Evolutionary conservation across 2,797 vertebrate genomes (phyloP).

Genomic region (Buphagus erythrorhynchus): DNA sequence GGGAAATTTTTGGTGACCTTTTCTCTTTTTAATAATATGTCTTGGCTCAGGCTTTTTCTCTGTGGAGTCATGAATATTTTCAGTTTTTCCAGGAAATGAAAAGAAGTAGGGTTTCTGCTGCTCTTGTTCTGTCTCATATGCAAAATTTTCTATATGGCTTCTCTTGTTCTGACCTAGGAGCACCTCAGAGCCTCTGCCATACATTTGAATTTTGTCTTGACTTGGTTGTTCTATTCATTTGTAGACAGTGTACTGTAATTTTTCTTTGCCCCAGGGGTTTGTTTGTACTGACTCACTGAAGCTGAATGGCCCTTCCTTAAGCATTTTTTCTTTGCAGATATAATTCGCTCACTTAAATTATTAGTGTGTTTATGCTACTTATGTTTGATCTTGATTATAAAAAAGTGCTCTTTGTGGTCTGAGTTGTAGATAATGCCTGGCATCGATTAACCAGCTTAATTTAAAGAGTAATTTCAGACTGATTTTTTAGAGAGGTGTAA

Average conservation of each 20-base stretch:
- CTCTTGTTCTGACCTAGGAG: background rate
- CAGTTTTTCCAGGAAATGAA: background rate
- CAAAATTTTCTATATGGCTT: background rate
- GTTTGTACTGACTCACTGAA: slow-evolving; percentile 35
- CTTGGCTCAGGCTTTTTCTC: background rate
- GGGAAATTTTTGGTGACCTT: background rate
- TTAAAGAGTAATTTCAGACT: background rate
- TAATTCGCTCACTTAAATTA: slow-evolving; percentile 54
- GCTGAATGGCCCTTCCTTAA: slow-evolving; percentile 43
- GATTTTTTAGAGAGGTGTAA: background rate
- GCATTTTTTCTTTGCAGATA: slow-evolving; percentile 26
- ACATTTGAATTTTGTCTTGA: slow-evolving; percentile 5
- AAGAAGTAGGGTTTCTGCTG: background rate
- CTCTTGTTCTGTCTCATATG: background rate
- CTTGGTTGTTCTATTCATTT: slow-evolving; percentile 14
- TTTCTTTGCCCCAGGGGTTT: slow-evolving; percentile 5
- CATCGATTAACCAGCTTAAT: background rate
- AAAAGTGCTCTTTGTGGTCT: background rate
- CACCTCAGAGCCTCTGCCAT: background rate
- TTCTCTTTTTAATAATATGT: background rate
- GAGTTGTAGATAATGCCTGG: background rate
- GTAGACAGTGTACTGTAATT: background rate
- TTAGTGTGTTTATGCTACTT: slow-evolving; percentile 27
- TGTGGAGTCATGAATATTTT: background rate
- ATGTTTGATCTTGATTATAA: slow-evolving; percentile 27